These are phyloP conservation scores for Dicrurus megarhynchus DNA, from an alignment of 2,113 vertebrate genomes.

Conservation along the genomic window DNA sequence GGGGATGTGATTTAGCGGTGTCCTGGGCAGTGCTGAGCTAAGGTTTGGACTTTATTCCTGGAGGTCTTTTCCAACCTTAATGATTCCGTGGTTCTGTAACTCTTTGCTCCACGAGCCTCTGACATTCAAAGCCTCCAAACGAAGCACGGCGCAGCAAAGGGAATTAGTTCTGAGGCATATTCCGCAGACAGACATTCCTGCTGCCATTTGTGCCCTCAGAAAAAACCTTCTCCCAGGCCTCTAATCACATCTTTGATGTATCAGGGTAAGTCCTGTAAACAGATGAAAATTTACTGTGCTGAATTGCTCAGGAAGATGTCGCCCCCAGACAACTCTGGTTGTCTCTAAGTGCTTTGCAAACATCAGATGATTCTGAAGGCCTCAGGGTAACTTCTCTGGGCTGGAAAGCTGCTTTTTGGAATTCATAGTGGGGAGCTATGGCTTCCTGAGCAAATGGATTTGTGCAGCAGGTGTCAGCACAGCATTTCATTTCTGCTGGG, in stretches of 20 bases:
- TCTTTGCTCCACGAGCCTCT: background rate
- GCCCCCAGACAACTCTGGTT: background rate
- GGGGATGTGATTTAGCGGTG: background rate
- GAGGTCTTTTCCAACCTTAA: background rate
- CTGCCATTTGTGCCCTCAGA: background rate
- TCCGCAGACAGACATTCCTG: background rate
- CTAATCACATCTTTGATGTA: background rate
- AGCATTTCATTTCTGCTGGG: background rate
- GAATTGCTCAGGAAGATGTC: background rate
- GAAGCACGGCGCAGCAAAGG: background rate
- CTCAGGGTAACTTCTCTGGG: background rate
- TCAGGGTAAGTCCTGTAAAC: background rate
- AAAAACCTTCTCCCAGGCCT: background rate
- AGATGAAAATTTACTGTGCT: background rate
- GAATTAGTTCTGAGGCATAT: rapidly evolving
- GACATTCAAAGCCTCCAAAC: background rate
- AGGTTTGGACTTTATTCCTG: background rate
- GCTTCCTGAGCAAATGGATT: background rate
- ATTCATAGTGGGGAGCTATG: rapidly evolving
- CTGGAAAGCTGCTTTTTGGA: background rate
- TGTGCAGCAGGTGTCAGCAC: slow-evolving; percentile 32
- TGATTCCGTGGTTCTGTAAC: background rate
- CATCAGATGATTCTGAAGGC: rapidly evolving
- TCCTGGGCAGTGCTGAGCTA: background rate
- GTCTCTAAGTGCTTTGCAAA: background rate